Evolutionary conservation across 2,888 invertebrate species (phyloP).

Genomic region (Brassicogethes aeneus): DNA sequence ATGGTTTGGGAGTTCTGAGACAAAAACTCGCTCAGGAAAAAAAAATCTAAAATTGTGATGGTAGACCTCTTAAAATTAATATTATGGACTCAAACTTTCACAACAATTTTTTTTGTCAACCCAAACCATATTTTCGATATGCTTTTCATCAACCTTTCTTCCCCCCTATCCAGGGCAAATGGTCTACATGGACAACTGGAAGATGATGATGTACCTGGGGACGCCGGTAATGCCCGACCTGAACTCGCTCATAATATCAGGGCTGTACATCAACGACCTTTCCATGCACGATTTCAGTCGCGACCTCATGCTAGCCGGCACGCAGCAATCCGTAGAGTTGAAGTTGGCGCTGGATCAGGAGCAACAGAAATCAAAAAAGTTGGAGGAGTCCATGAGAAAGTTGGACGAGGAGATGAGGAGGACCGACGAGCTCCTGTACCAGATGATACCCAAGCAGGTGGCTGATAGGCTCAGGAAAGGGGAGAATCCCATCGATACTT

Average conservation of each 20-base stretch:
- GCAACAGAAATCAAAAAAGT: constrained; percentile 90
- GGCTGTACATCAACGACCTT: constrained; percentile 93
- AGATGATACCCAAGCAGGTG: constrained; percentile 98
- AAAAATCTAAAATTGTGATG: too few species aligned
- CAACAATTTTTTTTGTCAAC: too few species aligned
- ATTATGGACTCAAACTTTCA: too few species aligned
- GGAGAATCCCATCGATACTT: constrained; percentile 93
- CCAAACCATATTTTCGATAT: too few species aligned
- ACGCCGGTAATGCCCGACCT: constrained; percentile 95
- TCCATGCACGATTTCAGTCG: constrained; percentile 99
- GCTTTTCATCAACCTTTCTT: too few species aligned
- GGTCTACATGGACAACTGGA: constrained; percentile 98
- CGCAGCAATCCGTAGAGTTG: constrained; percentile 94
- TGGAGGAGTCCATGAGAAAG: constrained; percentile 94
- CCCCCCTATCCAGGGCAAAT: constrained; percentile 90
- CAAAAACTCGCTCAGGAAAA: too few species aligned
- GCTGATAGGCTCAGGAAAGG: constrained; percentile 88
- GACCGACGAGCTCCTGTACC: constrained; percentile 91
- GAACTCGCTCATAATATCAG: constrained; percentile 84
- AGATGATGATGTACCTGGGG: constrained; percentile 93
- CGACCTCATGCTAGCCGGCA: constrained; percentile 91
- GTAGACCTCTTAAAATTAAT: too few species aligned
- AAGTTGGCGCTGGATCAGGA: constrained; percentile 94
- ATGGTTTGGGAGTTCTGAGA: too few species aligned
- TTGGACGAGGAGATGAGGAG: constrained; percentile 92